Percentiles rank a stretch among this genome's conserved stretches.
These are phyloP conservation scores for Liparis tanakae DNA, from an alignment of 2,797 vertebrate species.

Conservation along the genomic window DNA sequence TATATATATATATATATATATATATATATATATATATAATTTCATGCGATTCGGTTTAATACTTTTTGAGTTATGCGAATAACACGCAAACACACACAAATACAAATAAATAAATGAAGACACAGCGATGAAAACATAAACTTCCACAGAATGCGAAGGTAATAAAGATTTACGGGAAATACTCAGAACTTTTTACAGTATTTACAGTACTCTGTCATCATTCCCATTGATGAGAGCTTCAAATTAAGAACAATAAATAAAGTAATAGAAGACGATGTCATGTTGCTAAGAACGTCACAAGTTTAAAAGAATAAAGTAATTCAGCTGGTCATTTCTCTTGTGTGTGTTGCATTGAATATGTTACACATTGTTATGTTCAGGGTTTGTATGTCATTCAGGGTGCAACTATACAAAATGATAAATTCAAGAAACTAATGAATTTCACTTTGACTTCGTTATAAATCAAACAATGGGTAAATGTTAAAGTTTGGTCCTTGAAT, in stretches of 20 bases:
- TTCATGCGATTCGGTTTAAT: no score
- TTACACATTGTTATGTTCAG: background rate
- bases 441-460: background rate
- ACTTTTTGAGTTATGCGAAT: no score
- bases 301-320: slow-evolving; percentile 3
- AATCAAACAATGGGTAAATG: no score
- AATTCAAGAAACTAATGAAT: background rate
- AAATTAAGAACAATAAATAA: slow-evolving; percentile 47
- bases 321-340: no score
- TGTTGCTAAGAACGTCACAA: background rate
- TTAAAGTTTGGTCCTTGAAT: background rate
- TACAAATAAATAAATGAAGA: no score
- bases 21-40: no score
- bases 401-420: background rate
- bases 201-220: slow-evolving; percentile 95
- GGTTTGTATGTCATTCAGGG: background rate
- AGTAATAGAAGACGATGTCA: slow-evolving; percentile 14
- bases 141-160: no score
- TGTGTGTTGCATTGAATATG: background rate
- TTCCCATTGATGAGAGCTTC: slow-evolving; percentile 96
- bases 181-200: no score
- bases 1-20: no score
- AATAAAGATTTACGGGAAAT: no score
- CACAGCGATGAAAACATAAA: no score
- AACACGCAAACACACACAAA: no score